Evolutionary conservation across 2,797 vertebrate genomes (phyloP).

Genomic region (Acropternis orthonyx): DNA sequence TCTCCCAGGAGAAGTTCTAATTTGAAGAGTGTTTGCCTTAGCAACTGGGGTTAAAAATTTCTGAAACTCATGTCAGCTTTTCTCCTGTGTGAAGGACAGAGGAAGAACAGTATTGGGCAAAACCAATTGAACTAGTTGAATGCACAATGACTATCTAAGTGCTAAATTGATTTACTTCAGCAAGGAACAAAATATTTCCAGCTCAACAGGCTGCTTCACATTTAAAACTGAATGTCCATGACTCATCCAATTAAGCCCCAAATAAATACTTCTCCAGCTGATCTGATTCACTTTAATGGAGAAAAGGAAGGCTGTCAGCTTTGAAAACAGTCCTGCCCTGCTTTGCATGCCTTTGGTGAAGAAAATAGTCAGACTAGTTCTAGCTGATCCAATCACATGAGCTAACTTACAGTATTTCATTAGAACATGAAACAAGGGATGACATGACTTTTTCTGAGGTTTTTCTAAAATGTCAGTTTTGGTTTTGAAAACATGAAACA

Average conservation of each 20-base stretch:
- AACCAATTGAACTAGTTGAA: neutral
- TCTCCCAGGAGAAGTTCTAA: neutral
- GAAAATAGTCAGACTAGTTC: neutral
- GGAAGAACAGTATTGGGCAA: neutral
- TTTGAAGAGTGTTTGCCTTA: neutral
- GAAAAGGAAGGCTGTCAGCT: neutral
- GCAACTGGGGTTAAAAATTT: neutral
- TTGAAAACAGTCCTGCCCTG: neutral
- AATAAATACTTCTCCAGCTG: neutral
- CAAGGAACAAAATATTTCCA: neutral
- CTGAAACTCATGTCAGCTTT: neutral
- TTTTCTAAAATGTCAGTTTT: neutral
- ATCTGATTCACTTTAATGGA: neutral
- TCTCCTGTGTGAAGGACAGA: neutral
- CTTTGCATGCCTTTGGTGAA: neutral
- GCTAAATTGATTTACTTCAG: neutral
- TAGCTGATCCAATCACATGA: neutral
- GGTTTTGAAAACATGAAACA: neutral
- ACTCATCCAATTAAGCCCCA: neutral
- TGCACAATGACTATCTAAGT: neutral
- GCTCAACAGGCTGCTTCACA: neutral
- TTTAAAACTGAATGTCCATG: neutral
- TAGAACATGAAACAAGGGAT: neutral
- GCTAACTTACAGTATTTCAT: neutral
- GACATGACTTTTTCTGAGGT: neutral